phyloP scores from a whole-genome alignment of 2,888 invertebrate species.

The Sphinx pinastri region DNA sequence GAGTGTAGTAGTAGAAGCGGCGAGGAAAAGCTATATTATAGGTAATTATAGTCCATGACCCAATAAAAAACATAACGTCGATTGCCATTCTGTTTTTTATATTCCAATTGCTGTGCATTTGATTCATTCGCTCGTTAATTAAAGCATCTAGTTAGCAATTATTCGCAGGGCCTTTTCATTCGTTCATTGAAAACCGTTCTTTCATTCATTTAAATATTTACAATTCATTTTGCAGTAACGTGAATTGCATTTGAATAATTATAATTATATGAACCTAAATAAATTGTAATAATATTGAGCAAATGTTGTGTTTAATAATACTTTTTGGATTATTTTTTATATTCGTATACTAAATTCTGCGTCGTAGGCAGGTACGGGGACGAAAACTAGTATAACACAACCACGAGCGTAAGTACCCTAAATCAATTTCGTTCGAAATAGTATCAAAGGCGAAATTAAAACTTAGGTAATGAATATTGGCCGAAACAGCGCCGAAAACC shows the following conservation, averaged over 20 bases:
- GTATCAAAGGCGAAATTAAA: no score
- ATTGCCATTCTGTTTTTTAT: slow-evolving; percentile 12
- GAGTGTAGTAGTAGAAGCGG: no score
- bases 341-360: no score
- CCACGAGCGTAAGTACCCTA: no score
- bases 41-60: no score
- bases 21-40: no score
- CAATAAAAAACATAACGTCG: not conserved
- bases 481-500: slow-evolving; percentile 10
- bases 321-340: no score
- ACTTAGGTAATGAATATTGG: not conserved
- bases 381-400: no score
- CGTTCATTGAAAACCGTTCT: slow-evolving; percentile 8
- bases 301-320: not conserved
- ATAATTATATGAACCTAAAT: not conserved
- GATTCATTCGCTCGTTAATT: slow-evolving; percentile 20
- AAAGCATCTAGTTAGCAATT: slow-evolving; percentile 18
- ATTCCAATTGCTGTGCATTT: slow-evolving; percentile 7
- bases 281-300: not conserved
- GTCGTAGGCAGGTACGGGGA: no score
- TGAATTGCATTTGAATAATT: not conserved
- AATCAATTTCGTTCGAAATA: not conserved
- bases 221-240: slow-evolving; percentile 6
- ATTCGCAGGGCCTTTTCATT: slow-evolving; percentile 1
- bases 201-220: slow-evolving; percentile 5